Conservation (phyloP, 2,113 vertebrate species). For the Erpornis zantholeuca region DNA sequence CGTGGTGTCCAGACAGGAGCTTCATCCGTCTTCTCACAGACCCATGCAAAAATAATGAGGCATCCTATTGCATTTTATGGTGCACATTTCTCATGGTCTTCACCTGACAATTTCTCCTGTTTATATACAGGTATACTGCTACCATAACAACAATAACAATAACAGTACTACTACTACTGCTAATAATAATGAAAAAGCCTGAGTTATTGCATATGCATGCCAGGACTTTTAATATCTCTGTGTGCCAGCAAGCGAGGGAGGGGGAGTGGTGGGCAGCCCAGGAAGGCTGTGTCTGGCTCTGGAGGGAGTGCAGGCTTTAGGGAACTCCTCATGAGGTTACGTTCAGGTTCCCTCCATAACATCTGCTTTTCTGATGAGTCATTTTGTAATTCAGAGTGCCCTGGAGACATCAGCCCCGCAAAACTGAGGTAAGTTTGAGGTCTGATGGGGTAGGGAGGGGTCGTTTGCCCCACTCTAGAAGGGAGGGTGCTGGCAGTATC, state of each 20-base stretch:
- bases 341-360: not conserved
- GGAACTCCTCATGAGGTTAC: not conserved
- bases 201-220: not conserved
- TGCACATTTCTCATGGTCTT: not conserved
- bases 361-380: not conserved
- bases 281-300: accelerated
- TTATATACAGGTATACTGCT: not conserved
- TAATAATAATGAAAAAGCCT: not conserved
- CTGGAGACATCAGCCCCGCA: not conserved
- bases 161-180: not conserved
- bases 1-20: not conserved
- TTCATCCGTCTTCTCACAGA: not conserved
- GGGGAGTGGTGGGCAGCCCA: not conserved
- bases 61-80: not conserved
- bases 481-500: accelerated
- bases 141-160: not conserved
- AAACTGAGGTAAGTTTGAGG: not conserved
- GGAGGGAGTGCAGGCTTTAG: not conserved
- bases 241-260: not conserved
- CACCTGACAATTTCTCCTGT: not conserved
- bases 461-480: accelerated
- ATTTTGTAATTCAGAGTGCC: not conserved
- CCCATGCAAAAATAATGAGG: not conserved
- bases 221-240: not conserved
- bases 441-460: accelerated